These are phyloP conservation scores for Blomia tropicalis DNA, from an alignment of 2,888 invertebrate genomes.

Conservation along the genomic window DNA sequence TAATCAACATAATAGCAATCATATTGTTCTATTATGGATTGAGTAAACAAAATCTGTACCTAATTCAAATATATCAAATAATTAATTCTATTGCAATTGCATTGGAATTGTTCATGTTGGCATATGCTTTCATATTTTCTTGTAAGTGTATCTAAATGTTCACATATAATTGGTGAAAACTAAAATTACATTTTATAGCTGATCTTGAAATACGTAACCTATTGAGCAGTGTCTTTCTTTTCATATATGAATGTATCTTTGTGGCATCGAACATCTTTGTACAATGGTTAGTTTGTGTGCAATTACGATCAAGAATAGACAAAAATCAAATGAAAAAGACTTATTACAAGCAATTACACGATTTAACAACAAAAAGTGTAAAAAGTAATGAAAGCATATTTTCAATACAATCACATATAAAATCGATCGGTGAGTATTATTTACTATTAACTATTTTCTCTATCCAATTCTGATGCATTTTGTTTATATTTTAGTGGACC, in stretches of 20 bases:
- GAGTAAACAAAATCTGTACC: not conserved
- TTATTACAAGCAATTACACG: not conserved
- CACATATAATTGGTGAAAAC: not conserved
- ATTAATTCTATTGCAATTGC: not conserved
- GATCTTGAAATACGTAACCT: not conserved
- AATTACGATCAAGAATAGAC: not conserved
- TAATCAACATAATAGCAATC: not conserved
- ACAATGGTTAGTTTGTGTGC: not conserved
- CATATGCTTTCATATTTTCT: not conserved
- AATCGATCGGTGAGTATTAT: too few relatives aligned
- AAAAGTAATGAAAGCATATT: too few relatives aligned
- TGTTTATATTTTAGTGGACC: too few relatives aligned
- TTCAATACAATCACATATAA: too few relatives aligned
- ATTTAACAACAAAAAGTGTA: too few relatives aligned
- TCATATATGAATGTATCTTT: not conserved
- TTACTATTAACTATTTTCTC: too few relatives aligned
- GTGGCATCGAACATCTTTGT: not conserved
- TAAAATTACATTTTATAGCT: not conserved
- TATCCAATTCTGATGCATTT: too few relatives aligned
- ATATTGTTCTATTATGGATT: not conserved
- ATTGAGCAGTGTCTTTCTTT: not conserved
- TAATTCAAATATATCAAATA: not conserved
- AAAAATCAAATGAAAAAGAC: not conserved
- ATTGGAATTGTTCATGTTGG: not conserved
- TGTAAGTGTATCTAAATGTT: not conserved